Evolutionary conservation across 2,797 vertebrate genomes (phyloP).

Genomic region (Lepus townsendii): DNA sequence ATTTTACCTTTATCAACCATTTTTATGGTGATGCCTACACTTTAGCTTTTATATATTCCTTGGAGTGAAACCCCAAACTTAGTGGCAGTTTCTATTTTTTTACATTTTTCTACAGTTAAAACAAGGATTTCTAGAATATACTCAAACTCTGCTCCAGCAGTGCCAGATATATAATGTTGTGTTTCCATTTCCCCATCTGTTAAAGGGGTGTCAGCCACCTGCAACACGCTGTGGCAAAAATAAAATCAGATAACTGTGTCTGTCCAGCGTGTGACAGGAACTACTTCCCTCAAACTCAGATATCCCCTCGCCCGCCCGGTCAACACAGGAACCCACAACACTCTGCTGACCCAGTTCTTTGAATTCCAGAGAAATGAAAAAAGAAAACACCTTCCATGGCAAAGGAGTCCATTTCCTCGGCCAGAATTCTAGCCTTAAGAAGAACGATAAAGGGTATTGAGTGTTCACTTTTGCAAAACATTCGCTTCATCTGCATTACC

Average conservation of each 20-base stretch:
- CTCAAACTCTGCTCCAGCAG: not conserved
- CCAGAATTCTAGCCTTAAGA: not conserved
- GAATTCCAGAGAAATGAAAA: conserved; percentile 23
- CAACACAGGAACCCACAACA: not conserved
- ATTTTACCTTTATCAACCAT: not conserved
- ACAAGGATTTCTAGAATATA: conserved; percentile 29
- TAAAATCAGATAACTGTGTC: conserved; percentile 12
- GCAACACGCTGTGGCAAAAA: not conserved
- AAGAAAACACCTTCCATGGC: not conserved
- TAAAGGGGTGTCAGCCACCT: conserved; percentile 20
- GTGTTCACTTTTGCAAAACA: conserved; percentile 18
- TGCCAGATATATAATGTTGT: not conserved
- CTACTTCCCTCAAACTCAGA: not conserved
- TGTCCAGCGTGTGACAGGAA: not conserved
- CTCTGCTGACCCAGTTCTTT: not conserved
- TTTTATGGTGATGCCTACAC: not conserved
- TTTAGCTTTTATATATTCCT: not conserved
- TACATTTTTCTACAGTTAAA: not conserved
- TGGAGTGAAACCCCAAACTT: not conserved
- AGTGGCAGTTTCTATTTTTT: not conserved
- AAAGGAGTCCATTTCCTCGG: conserved; percentile 25
- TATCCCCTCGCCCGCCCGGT: too few species aligned
- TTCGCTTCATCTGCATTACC: not conserved
- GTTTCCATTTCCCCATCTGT: conserved; percentile 60
- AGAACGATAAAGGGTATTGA: conserved; percentile 31